phyloP scores from a whole-genome alignment of 2,797 vertebrate genomes.

The Mus spretus region DNA sequence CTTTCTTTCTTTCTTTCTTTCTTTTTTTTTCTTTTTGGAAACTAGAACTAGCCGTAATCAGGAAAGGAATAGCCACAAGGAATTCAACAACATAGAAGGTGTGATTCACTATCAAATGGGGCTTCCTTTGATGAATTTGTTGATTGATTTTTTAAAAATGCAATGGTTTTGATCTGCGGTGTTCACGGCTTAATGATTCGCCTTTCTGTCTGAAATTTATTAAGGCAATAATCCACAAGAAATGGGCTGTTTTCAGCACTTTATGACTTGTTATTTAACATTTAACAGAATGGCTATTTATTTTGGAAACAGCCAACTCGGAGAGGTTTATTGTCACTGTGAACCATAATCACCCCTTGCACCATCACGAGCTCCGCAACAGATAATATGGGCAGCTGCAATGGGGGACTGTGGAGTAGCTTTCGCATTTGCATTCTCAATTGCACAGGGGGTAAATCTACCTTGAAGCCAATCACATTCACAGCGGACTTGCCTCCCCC shows the following conservation, averaged over 20 bases:
- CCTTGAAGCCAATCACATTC: constrained; percentile 79
- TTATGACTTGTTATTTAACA: constrained; percentile 92
- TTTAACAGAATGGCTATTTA: constrained; percentile 91
- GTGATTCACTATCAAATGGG: neutral
- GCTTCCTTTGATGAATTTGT: constrained; percentile 68
- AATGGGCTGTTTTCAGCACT: constrained; percentile 90
- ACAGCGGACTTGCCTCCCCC: constrained; percentile 46
- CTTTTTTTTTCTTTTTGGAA: neutral
- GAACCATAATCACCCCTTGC: constrained; percentile 90
- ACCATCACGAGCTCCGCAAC: constrained; percentile 87
- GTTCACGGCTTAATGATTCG: constrained; percentile 85
- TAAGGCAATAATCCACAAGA: constrained; percentile 89
- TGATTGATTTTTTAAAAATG: constrained; percentile 80
- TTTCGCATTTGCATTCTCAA: constrained; percentile 75
- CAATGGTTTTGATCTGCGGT: constrained; percentile 81
- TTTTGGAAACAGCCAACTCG: constrained; percentile 90
- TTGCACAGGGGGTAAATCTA: constrained; percentile 71
- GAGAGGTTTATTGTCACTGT: constrained; percentile 90
- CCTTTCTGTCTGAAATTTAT: constrained; percentile 88
- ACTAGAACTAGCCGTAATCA: constrained; percentile 22
- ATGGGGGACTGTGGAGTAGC: constrained; percentile 77
- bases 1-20: neutral
- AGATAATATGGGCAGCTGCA: constrained; percentile 86
- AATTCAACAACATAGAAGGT: constrained; percentile 4
- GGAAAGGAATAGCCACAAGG: neutral